A percentile compares a stretch with the other conserved stretches of the same genome.
Conservation (phyloP, 2,113 vertebrate species). For the Conger conger region DNA sequence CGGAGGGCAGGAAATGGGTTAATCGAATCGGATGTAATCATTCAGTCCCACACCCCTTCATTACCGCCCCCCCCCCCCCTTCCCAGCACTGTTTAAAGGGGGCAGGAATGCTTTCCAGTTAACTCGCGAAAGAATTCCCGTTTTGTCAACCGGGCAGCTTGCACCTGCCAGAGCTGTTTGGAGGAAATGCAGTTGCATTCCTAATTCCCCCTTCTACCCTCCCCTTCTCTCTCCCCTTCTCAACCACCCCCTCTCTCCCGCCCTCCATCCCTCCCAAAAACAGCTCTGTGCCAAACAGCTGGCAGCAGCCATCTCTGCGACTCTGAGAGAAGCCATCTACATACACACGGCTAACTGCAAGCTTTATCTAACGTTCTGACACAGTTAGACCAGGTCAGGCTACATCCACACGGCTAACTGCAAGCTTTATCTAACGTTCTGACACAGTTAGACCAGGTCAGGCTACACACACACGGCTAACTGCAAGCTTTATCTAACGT, state of each 20-base stretch:
- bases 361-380: too few relatives aligned
- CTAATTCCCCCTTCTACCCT: not conserved
- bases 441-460: too few relatives aligned
- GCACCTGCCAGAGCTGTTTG: not conserved
- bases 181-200: not conserved
- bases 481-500: not conserved
- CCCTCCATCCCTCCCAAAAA: not conserved
- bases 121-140: not conserved
- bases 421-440: not conserved
- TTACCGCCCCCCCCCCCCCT: not conserved
- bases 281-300: slow-evolving; percentile 15
- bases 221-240: not conserved
- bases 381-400: too few relatives aligned
- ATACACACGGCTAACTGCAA: too few relatives aligned
- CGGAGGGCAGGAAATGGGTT: not conserved
- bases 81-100: too few relatives aligned
- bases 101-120: not conserved
- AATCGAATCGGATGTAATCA: not conserved
- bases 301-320: slow-evolving; percentile 35
- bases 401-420: too few relatives aligned
- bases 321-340: slow-evolving; percentile 2
- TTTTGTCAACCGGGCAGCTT: slow-evolving; percentile 7
- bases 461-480: too few relatives aligned
- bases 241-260: too few relatives aligned
- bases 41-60: not conserved